phyloP scores from a whole-genome alignment of 2,888 invertebrate genomes.

The Junonia oenone region DNA sequence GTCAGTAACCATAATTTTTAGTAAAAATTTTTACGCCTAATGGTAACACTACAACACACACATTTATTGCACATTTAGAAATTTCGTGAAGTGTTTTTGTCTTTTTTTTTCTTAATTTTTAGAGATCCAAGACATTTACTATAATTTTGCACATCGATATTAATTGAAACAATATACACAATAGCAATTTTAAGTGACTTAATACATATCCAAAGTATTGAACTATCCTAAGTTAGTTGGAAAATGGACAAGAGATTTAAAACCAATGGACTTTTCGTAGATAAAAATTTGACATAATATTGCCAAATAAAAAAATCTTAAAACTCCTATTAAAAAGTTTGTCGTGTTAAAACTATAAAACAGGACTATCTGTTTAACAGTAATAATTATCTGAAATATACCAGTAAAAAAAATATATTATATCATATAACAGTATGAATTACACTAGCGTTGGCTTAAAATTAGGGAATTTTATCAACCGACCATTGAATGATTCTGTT shows the following conservation, averaged over 20 bases:
- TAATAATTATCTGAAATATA: constrained; percentile 75
- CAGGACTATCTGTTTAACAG: constrained; percentile 69
- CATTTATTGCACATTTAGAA: constrained; percentile 81
- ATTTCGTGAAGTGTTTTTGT: constrained; percentile 78
- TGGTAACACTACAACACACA: constrained; percentile 80
- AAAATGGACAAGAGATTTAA: constrained; percentile 73
- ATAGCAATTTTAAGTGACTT: constrained; percentile 71
- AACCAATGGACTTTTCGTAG: constrained; percentile 63
- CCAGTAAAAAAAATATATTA: constrained; percentile 75
- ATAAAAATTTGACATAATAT: constrained; percentile 37
- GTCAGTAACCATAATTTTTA: constrained; percentile 47
- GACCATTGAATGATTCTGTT: neutral
- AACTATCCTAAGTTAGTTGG: constrained; percentile 75
- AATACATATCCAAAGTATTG: constrained; percentile 78
- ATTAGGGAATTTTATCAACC: constrained; percentile 30
- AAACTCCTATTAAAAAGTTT: constrained; percentile 53
- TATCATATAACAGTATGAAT: constrained; percentile 61
- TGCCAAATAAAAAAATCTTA: constrained; percentile 47
- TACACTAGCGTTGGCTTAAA: constrained; percentile 52
- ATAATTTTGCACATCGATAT: constrained; percentile 79
- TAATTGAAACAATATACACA: constrained; percentile 76
- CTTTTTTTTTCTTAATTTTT: constrained; percentile 75
- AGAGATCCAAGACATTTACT: constrained; percentile 79
- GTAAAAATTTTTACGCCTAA: constrained; percentile 72
- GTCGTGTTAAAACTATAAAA: constrained; percentile 72